Percentiles rank a stretch among this genome's conserved stretches.
Conservation (phyloP, 2,113 vertebrate genomes). For the Physeter macrocephalus region DNA sequence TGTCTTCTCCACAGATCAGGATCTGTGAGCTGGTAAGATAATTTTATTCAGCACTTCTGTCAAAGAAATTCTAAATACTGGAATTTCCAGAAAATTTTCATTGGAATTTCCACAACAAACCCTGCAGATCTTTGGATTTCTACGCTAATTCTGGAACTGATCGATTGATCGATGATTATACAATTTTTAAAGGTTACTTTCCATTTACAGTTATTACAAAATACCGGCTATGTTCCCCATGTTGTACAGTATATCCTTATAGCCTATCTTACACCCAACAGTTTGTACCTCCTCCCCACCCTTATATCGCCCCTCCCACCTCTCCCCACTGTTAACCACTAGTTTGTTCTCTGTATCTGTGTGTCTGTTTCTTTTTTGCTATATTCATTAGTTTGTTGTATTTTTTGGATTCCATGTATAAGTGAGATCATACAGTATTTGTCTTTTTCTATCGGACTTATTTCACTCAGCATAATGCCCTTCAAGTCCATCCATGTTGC, state of each 20-base stretch:
- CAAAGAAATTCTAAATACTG: slow-evolving; percentile 8
- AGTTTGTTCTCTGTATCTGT: not conserved
- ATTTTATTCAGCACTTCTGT: not conserved
- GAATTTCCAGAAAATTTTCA: not conserved
- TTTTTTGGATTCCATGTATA: accelerated
- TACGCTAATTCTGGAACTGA: not conserved
- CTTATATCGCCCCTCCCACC: not conserved
- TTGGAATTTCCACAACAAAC: not conserved
- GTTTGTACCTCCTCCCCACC: not conserved
- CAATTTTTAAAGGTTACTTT: not conserved
- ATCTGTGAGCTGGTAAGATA: not conserved
- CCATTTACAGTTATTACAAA: not conserved
- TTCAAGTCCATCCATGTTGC: not conserved
- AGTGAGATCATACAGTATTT: not conserved
- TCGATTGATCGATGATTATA: too few relatives aligned
- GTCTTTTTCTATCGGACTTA: not conserved
- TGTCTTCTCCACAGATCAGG: not conserved
- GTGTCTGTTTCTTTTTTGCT: not conserved
- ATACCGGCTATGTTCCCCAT: not conserved
- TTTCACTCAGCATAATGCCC: not conserved
- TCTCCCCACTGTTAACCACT: not conserved
- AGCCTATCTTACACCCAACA: not conserved
- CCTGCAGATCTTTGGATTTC: not conserved
- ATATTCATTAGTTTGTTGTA: not conserved
- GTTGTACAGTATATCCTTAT: not conserved